Evolutionary conservation across 2,888 invertebrate species (phyloP), one percentile per base, ranked within the genome.

Genomic region (Carcina quercana): DNA sequence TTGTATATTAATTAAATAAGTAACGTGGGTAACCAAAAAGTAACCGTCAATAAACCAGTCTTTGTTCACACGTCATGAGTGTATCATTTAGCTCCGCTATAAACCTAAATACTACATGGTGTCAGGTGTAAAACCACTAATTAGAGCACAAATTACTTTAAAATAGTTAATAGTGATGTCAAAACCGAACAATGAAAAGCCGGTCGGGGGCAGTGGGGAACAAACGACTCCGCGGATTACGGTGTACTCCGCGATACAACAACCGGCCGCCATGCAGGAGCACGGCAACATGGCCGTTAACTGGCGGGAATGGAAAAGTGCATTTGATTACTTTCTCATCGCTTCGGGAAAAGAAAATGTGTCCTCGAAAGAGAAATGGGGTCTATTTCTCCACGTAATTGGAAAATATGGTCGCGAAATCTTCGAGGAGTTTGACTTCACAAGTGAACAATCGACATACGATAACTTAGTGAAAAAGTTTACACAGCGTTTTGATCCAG

Each of bases 311-410:
- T 43, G 39, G 39, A 41, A 37, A 26, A 13, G 21, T 28, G 25
- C 37, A 7, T 39, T 43, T 27, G 34, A 44, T 25, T 39, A 35
- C 20, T 42, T 37, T 34, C 20, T 42, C 13, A 36, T 31, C 15
- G 39, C 42, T 5, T 33, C 17, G 19, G 33, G 32, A 25, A 26
- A 8, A 25, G 12, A 19, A 6, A 1, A 12, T 11, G 28, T 19
- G 12, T 11, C 19, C 3, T 4, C 11, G 1, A 22, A 30, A 21
- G 24, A 34, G 28, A 21, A 42, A 32, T 38, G 40, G 10, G 42
- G 43, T 7, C 27, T 46, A 26, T 43, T 50, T 10, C 22, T 50
- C 13, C 45, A 45, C 13, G 25, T 38, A 1, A 46, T 50, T 15
- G 50, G 45, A 1, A 38, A 40, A 29, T 25, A 21, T n/a, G 37